phyloP scores from a whole-genome alignment of 2,888 invertebrate species.

The Eumacrocentrus americanus region DNA sequence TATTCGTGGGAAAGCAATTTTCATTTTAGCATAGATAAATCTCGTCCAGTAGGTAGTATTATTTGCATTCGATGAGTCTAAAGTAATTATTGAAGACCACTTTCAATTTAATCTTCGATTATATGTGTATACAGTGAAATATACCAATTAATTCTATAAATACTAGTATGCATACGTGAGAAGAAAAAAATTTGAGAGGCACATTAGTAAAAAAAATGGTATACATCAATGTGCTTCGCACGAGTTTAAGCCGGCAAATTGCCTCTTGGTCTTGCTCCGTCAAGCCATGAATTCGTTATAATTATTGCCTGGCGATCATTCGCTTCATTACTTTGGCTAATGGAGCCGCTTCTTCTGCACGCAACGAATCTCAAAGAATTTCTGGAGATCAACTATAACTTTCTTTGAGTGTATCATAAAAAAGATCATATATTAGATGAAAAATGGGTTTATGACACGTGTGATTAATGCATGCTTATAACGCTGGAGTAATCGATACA shows the following conservation, averaged over 20 bases:
- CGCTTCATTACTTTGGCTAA: background rate
- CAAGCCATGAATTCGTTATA: too few relatives aligned
- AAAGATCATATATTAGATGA: background rate
- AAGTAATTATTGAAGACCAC: conserved; percentile 2
- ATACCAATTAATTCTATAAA: background rate
- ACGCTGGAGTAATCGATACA: background rate
- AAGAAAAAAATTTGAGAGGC: background rate
- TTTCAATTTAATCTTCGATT: too few relatives aligned
- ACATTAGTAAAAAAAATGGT: too few relatives aligned
- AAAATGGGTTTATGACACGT: background rate
- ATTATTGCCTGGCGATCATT: background rate
- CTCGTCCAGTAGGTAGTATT: background rate
- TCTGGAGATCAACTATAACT: background rate
- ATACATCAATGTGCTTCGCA: too few relatives aligned
- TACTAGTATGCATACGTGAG: too few relatives aligned
- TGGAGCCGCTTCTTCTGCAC: background rate
- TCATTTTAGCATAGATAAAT: conserved; percentile 4
- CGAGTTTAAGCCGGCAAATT: too few relatives aligned
- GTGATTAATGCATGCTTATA: background rate
- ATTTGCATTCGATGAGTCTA: conserved; percentile 7
- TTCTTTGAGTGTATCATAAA: background rate
- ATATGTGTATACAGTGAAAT: too few relatives aligned
- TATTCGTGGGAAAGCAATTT: conserved; percentile 11
- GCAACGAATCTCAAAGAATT: background rate
- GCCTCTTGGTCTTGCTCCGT: too few relatives aligned